phyloP scores from a whole-genome alignment of 2,797 vertebrate genomes.

The Micropoecilia bifurca region DNA sequence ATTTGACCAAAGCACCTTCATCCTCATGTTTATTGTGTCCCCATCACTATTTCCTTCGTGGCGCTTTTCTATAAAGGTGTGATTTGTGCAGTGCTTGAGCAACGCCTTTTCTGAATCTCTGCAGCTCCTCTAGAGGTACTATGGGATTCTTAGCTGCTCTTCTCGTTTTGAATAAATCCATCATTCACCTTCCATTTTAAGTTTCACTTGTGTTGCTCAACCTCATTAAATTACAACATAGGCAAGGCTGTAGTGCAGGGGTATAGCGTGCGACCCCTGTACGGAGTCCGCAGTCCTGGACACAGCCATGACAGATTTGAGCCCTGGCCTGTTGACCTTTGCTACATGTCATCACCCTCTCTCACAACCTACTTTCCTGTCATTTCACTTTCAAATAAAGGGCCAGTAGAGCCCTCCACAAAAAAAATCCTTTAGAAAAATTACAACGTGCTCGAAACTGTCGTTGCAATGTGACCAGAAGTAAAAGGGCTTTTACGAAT shows the following conservation, averaged over 20 bases:
- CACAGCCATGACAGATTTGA: too few relatives aligned
- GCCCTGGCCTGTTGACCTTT: too few relatives aligned
- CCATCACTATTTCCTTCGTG: background rate
- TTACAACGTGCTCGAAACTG: background rate
- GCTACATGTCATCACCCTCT: too few relatives aligned
- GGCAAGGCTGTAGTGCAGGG: too few relatives aligned
- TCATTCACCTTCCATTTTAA: conserved; percentile 39
- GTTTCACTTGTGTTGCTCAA: conserved; percentile 76
- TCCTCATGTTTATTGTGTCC: background rate
- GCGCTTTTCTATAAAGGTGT: too few relatives aligned
- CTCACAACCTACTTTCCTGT: too few relatives aligned
- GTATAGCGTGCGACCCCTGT: too few relatives aligned
- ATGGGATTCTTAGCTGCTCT: background rate
- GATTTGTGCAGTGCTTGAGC: background rate
- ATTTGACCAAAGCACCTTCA: background rate
- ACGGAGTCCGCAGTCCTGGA: too few relatives aligned
- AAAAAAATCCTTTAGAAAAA: too few relatives aligned
- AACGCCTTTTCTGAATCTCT: background rate
- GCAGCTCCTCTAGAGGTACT: too few relatives aligned
- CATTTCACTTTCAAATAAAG: too few relatives aligned
- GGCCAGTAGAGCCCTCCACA: too few relatives aligned
- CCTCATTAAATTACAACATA: background rate
- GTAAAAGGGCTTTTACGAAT: background rate
- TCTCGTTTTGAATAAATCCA: conserved; percentile 39
- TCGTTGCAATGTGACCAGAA: background rate